Evolutionary conservation across 2,888 invertebrate genomes (phyloP), one percentile per base, ranked within the genome.

Genomic region (Bursaphelenchus okinawaensis): DNA sequence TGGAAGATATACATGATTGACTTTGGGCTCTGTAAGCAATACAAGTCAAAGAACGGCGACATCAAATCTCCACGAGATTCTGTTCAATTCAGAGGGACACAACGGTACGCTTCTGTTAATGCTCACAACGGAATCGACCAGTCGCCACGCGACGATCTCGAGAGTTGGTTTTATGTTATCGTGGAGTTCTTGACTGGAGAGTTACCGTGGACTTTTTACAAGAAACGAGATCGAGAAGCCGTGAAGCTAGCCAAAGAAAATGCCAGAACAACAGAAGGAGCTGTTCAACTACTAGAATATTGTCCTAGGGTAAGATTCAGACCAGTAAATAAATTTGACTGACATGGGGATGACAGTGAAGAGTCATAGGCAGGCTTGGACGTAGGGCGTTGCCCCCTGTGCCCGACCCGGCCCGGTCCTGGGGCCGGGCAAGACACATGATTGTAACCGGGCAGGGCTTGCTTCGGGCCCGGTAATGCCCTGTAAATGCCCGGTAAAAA

Each of bases 91-190:
- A 68, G 80, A 19, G 80, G 80, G 4, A 80, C 79, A 2, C 74
- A 74, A 19, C 67, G 78, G 6, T 80, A 80, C 55, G 80, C 80
- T 0, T 76, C 79, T 0, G 62, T 80, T 23, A 72, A 80, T 7
- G 80, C 80, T 2, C 80, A 80, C 66, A 65, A 68, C 9, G 74
- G 74, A n/a, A 64, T 72, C 50, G 80, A 80, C 27, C 80, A 77
- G 54, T 76, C 78, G 20, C 73, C 77, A 8, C 78, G 78, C 62
- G 80, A 80, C 66, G 80, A 80, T 62, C 64, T 80, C 56, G 80
- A 80, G 63, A 73, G 74, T 20, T 80, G 80, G 80, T 71, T 81
- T 40, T 79, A 78, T 52, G 74, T 79, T 72, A 62, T 76, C 56
- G 70, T 79, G 28, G 79, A 79, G 54, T 63, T 79, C 64, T 69